Evolutionary conservation across 1,140 invertebrate species (phyloP).

Genomic region (Cotesia glomerata): DNA sequence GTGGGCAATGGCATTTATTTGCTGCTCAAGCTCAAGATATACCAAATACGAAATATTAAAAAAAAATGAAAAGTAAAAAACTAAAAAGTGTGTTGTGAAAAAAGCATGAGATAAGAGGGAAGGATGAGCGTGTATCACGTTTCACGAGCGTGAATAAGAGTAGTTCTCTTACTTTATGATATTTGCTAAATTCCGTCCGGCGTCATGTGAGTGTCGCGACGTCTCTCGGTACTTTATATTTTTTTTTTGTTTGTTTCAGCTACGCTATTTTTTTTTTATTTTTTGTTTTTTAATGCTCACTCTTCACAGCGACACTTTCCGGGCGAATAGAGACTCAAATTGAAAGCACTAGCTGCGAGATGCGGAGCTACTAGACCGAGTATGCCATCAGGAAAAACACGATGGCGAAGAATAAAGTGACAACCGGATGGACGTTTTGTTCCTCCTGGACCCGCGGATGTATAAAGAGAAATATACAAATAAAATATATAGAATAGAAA

Average conservation of each 20-base stretch:
- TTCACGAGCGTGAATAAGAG: conserved; percentile 38
- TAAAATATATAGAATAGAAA: neutral
- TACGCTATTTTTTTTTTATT: neutral
- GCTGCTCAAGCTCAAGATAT: conserved; percentile 30
- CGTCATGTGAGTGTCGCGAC: conserved; percentile 20
- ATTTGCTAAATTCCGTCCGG: conserved; percentile 35
- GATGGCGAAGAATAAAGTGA: conserved; percentile 28
- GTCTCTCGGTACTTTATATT: neutral
- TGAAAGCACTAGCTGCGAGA: conserved; percentile 8
- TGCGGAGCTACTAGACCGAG: no score
- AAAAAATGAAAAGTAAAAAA: conserved; percentile 24
- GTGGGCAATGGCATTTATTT: conserved; percentile 45
- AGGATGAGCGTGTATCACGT: conserved; percentile 44
- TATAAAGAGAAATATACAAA: neutral
- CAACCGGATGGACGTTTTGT: conserved; percentile 31
- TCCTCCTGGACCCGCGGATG: neutral
- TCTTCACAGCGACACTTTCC: conserved; percentile 19
- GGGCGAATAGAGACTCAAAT: conserved; percentile 23
- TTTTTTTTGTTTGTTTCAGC: neutral
- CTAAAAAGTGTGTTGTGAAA: neutral
- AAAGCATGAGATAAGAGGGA: conserved; percentile 15
- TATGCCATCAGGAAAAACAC: neutral
- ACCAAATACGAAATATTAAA: conserved; percentile 19
- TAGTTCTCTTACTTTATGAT: conserved; percentile 31
- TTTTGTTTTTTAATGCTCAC: neutral